Percentiles rank a stretch among this genome's conserved stretches.
Conservation (phyloP, 1,140 invertebrate species). For the Drosophila oshimai region DNA sequence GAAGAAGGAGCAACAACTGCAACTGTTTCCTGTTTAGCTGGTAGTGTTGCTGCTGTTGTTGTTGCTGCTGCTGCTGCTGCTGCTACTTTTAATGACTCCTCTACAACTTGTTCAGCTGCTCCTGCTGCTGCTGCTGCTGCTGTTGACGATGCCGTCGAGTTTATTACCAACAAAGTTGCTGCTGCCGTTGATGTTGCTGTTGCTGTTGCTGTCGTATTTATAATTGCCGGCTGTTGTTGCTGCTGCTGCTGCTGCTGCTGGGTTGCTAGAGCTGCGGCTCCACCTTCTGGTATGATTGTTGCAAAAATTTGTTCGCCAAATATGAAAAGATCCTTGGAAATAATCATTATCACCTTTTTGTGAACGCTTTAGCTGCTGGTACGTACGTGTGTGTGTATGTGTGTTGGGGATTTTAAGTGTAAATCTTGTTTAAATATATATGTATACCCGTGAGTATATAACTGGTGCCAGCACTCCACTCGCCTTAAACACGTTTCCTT, state of each 20-base stretch:
- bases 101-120: slow-evolving; percentile 80
- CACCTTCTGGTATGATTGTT: slow-evolving; percentile 82
- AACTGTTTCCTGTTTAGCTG: slow-evolving; percentile 78
- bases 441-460: slow-evolving; percentile 24
- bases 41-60: slow-evolving; percentile 21
- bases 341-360: slow-evolving; percentile 82
- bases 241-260: slow-evolving; percentile 38
- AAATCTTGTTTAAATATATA: slow-evolving; percentile 51
- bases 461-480: slow-evolving; percentile 19
- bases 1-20: slow-evolving; percentile 56
- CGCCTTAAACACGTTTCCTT: slow-evolving; percentile 54
- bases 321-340: slow-evolving; percentile 82
- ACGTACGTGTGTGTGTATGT: slow-evolving; percentile 4
- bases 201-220: slow-evolving; percentile 36
- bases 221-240: slow-evolving; percentile 45
- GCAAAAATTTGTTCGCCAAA: slow-evolving; percentile 82
- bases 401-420: slow-evolving; percentile 28
- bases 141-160: slow-evolving; percentile 27
- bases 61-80: slow-evolving; percentile 27
- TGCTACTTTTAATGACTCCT: slow-evolving; percentile 70
- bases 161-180: slow-evolving; percentile 51
- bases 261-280: slow-evolving; percentile 48
- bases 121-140: slow-evolving; percentile 25
- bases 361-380: slow-evolving; percentile 41
- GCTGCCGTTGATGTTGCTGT: slow-evolving; percentile 16